Conservation (phyloP, 2,888 invertebrate species). For the Diadromus collaris region DNA sequence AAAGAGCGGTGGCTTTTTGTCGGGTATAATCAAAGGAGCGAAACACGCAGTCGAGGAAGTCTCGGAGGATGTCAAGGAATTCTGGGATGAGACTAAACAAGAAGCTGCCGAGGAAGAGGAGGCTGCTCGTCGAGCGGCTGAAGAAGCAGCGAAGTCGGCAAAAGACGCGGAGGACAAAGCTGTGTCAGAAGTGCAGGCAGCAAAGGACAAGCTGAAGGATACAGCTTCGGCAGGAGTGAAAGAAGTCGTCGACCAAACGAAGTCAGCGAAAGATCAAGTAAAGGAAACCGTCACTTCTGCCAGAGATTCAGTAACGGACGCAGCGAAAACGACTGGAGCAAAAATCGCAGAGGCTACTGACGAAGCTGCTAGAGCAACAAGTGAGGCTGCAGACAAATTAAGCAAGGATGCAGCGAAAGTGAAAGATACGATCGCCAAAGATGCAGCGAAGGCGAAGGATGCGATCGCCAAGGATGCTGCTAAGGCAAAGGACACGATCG, state of each 20-base stretch:
- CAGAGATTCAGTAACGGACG: slow-evolving; percentile 29
- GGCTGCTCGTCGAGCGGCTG: slow-evolving; percentile 63
- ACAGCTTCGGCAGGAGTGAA: slow-evolving; percentile 38
- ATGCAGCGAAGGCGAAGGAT: slow-evolving; percentile 52
- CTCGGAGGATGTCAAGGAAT: slow-evolving; percentile 64
- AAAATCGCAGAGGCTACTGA: slow-evolving; percentile 36
- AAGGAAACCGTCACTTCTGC: slow-evolving; percentile 39
- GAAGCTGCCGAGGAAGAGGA: slow-evolving; percentile 60
- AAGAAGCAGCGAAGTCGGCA: slow-evolving; percentile 53
- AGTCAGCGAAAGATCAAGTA: slow-evolving; percentile 41
- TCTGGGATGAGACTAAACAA: slow-evolving; percentile 63
- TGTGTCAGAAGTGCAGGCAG: slow-evolving; percentile 20
- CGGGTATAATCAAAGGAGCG: slow-evolving; percentile 68
- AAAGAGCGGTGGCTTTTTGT: slow-evolving; percentile 65
- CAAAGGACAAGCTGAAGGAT: slow-evolving; percentile 50
- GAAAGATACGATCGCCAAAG: slow-evolving; percentile 53
- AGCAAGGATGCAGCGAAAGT: slow-evolving; percentile 43
- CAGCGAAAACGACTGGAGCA: slow-evolving; percentile 49
- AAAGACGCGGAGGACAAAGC: slow-evolving; percentile 57
- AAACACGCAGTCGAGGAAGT: slow-evolving; percentile 67
- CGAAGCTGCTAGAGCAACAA: slow-evolving; percentile 32
- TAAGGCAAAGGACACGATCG: no score
- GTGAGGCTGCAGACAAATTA: slow-evolving; percentile 57
- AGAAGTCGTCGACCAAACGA: slow-evolving; percentile 37
- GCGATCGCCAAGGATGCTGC: slow-evolving; percentile 49